These are phyloP conservation scores for Sarcophilus harrisii DNA, from an alignment of 2,797 vertebrate genomes.

Conservation along the genomic window DNA sequence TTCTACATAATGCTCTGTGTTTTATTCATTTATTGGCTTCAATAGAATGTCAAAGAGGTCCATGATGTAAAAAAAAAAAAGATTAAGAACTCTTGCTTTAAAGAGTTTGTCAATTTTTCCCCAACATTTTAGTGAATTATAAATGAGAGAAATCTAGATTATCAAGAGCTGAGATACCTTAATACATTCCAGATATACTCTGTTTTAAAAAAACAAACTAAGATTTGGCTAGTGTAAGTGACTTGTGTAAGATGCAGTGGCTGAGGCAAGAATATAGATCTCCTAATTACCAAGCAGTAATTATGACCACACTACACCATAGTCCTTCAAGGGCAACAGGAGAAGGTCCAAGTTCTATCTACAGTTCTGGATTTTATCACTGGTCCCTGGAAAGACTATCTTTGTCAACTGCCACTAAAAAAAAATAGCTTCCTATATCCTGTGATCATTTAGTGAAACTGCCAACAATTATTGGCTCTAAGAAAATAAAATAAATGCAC, in stretches of 20 bases:
- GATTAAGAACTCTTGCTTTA: background rate
- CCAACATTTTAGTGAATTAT: background rate
- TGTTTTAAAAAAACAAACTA: background rate
- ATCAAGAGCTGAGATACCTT: background rate
- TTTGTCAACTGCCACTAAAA: background rate
- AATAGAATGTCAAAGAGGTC: background rate
- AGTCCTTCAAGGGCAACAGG: background rate
- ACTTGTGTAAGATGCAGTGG: background rate
- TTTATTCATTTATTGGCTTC: background rate
- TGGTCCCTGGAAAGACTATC: background rate
- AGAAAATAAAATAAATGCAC: background rate
- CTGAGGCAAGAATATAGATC: background rate
- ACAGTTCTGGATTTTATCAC: background rate
- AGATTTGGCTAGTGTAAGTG: background rate
- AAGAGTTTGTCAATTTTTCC: background rate
- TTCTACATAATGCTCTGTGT: background rate
- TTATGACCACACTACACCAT: fast-evolving
- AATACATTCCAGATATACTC: background rate
- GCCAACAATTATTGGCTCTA: background rate
- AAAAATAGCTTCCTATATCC: background rate
- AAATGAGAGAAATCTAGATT: background rate
- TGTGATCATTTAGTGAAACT: background rate
- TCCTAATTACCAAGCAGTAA: fast-evolving
- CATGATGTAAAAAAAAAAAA: background rate
- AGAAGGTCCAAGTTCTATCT: no score